Evolutionary conservation across 2,888 invertebrate species (phyloP), one percentile per base, ranked within the genome.

Genomic region (Lissonota sp.): DNA sequence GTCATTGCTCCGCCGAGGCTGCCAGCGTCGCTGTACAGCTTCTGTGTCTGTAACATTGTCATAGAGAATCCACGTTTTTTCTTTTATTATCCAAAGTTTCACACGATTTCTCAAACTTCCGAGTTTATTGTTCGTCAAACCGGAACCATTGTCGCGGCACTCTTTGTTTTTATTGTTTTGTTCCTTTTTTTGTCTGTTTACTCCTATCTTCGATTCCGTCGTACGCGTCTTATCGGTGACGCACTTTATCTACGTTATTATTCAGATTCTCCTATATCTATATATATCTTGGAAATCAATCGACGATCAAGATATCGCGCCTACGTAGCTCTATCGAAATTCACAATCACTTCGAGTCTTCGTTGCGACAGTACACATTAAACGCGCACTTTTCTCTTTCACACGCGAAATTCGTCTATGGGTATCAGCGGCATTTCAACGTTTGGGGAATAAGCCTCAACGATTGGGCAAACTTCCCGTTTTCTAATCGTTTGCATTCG

Each of bases 41-140:
- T 92, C 78, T 92, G 92, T 84, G 92, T 90, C 88, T 92, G 92
- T 49, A 92, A 89, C 92, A 92, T 92, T 86, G 92, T 91, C 92
- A 92, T 92, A 87, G 88, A 89, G 87, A 84, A 63, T 86, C 26
- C 37, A 75, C 67, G n/a, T 75, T 75, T 66, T 46, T 7, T 55
- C 12, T 46, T 51, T 37, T 42, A 26, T 26, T 42, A 16, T 51
- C 70, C 8, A 7, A 12, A n/a, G 55, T 49, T 14, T 51, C 66
- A 8, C 42, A 26, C 55, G 44, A 40, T 14, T n/a, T 26, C 73
- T 60, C 37, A 10, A 46, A 37, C 39, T 16, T 66, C 72, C 49
- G 58, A 53, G 49, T 8, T 7, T 12, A 40, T 64, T 26, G 2
- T 77, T 78, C 71, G 88, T 89, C 90, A 90, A 87, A 86, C 86